Percentiles rank a stretch among this genome's conserved stretches.
phyloP scores from a whole-genome alignment of 2,888 invertebrate species.

The Hyppa rectilinea region DNA sequence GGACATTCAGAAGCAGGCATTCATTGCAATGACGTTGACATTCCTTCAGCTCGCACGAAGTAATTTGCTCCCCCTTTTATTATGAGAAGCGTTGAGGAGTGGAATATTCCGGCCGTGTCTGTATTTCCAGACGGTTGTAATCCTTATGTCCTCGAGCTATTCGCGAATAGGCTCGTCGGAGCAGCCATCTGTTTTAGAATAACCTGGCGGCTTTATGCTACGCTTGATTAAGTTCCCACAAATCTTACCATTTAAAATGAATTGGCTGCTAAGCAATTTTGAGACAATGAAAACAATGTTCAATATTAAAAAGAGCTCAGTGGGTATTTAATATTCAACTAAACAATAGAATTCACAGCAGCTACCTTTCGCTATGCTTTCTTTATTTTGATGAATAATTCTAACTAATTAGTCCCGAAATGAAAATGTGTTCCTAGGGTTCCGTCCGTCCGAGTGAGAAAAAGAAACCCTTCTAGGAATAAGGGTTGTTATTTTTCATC shows the following conservation, averaged over 20 bases:
- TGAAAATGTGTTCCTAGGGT: conserved; percentile 49
- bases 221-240: conserved; percentile 19
- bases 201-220: neutral
- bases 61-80: conserved; percentile 45
- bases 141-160: conserved; percentile 31
- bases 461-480: too few species aligned
- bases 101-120: conserved; percentile 35
- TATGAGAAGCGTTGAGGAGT: conserved; percentile 31
- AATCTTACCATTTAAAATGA: conserved; percentile 1
- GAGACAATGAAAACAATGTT: conserved; percentile 22
- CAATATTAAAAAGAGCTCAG: conserved; percentile 30
- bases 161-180: conserved; percentile 9
- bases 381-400: conserved; percentile 61
- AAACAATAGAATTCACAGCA: conserved; percentile 37
- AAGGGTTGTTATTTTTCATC: too few species aligned
- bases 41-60: conserved; percentile 38
- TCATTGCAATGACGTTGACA: conserved; percentile 47
- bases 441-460: too few species aligned
- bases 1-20: conserved; percentile 45
- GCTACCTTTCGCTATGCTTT: conserved; percentile 30
- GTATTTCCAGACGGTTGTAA: conserved; percentile 38
- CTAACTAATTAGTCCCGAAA: conserved; percentile 46
- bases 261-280: conserved; percentile 24
- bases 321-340: conserved; percentile 25
- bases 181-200: conserved; percentile 16